These are phyloP conservation scores for Chauna torquata DNA, from an alignment of 2,113 vertebrate genomes.

Conservation along the genomic window DNA sequence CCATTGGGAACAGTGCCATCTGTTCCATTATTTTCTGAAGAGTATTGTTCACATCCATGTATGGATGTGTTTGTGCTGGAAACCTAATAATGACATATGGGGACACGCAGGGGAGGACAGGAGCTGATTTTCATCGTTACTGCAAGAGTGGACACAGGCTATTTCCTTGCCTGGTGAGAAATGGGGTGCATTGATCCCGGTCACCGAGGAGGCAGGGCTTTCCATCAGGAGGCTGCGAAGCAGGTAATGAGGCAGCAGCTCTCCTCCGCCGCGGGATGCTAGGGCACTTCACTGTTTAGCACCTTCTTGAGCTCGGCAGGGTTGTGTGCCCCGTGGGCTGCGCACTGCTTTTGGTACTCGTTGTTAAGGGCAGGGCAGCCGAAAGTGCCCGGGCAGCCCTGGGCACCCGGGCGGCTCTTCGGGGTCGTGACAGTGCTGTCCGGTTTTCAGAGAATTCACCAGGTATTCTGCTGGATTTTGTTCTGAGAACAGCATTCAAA, in stretches of 20 bases:
- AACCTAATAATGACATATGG: neutral
- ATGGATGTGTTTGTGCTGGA: neutral
- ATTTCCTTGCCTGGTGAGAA: neutral
- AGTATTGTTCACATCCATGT: neutral
- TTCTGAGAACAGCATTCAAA: fast-evolving
- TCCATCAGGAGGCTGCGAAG: neutral
- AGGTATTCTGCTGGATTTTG: neutral
- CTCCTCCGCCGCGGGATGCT: neutral
- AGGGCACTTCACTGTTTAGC: fast-evolving
- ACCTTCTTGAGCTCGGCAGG: neutral
- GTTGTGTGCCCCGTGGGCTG: too few relatives aligned
- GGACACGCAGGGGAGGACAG: neutral
- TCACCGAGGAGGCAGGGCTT: neutral
- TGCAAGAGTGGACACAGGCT: neutral
- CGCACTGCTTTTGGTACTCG: neutral
- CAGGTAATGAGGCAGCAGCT: neutral
- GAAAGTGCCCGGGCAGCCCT: fast-evolving
- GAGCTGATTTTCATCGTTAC: neutral
- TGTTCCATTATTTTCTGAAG: neutral
- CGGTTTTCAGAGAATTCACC: neutral
- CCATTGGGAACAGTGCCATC: neutral
- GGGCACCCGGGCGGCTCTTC: neutral
- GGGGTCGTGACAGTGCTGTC: neutral
- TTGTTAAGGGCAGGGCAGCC: fast-evolving
- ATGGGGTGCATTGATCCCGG: neutral